Base-by-base conservation (phyloP, 2,888 invertebrate species). In the Bruchidius siliquastri region DNA sequence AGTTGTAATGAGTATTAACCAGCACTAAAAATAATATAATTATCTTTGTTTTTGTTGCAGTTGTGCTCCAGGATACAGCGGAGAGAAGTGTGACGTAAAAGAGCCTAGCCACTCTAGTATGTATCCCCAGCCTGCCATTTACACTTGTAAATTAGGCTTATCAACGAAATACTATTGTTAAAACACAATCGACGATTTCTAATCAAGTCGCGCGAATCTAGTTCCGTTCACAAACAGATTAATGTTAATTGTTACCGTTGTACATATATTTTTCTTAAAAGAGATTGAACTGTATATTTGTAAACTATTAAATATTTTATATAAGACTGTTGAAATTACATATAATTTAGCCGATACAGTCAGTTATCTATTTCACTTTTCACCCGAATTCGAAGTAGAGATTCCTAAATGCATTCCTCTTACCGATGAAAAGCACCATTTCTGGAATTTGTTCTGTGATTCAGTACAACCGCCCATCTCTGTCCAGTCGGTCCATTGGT, bases 61-160 rank as follows among this genome's bases (percentile, higher is more conserved):
- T 88, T 94, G 94, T 88, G 91, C 92, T 81, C 92, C 93, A 86
- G 93, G 93, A 84, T 94, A 91, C 90, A 91, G 91, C 85, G 94
- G 94, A 84, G 90, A 90, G 86, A 91, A 93, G 84, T 94, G 94
- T 88, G 93, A 93, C 88, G 91, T 90, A 87, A 94, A 94, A 91
- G 91, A 92, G 87, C 91, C 90, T 87, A 89, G 88, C 86, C 90
- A 90, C 86, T 91, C 92, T 90, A 93, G 93, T 93, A 93, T 91
- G 93, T 93, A 92, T 92, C 91, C 90, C 88, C 83, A 84, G 82
- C 82, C 81, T 73, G 78, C 82, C 79, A 90, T 91, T 87, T 92
- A 91, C 89, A 90, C 91, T 88, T 93, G 93, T 92, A 92, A 91
- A 90, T 89, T 92, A 89, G 93, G 93, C 88, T 90, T 92, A 85